Base-by-base conservation (phyloP, 1,140 invertebrate species). In the Drosophila navojoa region DNA sequence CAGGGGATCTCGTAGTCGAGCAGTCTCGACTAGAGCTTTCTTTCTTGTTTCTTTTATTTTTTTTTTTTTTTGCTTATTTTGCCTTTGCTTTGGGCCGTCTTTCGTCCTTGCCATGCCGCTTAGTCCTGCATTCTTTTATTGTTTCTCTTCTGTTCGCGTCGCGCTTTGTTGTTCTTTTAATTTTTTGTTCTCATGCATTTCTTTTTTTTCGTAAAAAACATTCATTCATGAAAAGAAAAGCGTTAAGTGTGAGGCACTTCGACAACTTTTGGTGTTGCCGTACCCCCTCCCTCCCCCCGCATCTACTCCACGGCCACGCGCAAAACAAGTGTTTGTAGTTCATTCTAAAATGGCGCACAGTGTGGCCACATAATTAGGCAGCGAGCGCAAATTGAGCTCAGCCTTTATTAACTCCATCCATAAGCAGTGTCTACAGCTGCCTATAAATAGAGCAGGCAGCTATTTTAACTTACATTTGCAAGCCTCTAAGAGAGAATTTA, bases 261-360 rank as follows among this genome's bases (percentile, higher is more conserved):
- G 72, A 82, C 82, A 87, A 87, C 82, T 87, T 87, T 87, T 89
- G 82, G 82, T 87, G 79, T 79, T 85, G 66, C 70, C 15, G 22
- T 35, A n/a, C 32, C 54, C n/a, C 29, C 5, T 5, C 7, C 55
- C 55, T 19, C 11, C 32, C 40, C 11, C 32, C 40, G 15, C n/a
- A 22, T 2, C 19, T 22, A 22, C 19, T 22, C 19, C 19, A 22
- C 19, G 19, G 19, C 19, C 29, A 10, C 4, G 4, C 25, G 32
- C 19, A 16, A 13, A 38, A 38, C 38, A 73, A 68, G 64, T 47
- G 44, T 60, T 66, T 61, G 49, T 72, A 72, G 70, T 72, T 67
- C 22, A 55, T 32, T 55, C 52, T 64, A 40, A 55, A 49, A 15
- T 15, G 32, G 5, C 27, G 68, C 68, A 71, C 68, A 47, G 57